Conservation (phyloP, 30 jellyfish, hydroid and myxozoan genomes). For the Hydra vulgaris region DNA sequence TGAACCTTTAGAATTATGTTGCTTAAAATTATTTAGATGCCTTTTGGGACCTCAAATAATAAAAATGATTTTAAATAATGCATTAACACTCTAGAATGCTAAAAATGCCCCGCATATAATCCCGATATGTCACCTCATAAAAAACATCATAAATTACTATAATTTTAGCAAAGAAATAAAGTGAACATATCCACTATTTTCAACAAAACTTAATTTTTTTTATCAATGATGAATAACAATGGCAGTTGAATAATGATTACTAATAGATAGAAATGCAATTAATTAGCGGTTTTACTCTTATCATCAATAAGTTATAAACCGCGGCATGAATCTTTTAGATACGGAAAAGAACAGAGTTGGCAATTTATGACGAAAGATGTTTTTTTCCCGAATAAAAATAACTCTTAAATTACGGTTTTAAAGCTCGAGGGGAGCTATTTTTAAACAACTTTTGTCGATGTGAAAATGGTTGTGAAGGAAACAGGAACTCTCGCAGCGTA, state of each 20-base stretch:
- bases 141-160: no score
- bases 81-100: no score
- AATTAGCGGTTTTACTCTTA: not conserved
- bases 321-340: not conserved
- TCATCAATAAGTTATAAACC: not conserved
- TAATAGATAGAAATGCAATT: not conserved
- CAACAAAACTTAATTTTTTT: no score
- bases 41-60: no score
- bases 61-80: no score
- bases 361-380: not conserved
- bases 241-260: not conserved
- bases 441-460: not conserved
- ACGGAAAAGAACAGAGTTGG: not conserved
- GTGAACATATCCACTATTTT: no score
- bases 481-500: not conserved
- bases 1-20: no score
- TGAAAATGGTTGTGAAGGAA: not conserved
- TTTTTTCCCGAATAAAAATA: not conserved
- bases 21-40: no score
- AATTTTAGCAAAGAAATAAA: no score
- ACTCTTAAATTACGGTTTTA: not conserved
- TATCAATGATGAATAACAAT: no score
- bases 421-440: not conserved
- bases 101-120: no score
- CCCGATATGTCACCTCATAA: no score